A percentile compares a stretch with the other conserved stretches of the same genome.
Evolutionary conservation across 2,113 vertebrate species (phyloP).

Genomic region (Suricata suricatta): DNA sequence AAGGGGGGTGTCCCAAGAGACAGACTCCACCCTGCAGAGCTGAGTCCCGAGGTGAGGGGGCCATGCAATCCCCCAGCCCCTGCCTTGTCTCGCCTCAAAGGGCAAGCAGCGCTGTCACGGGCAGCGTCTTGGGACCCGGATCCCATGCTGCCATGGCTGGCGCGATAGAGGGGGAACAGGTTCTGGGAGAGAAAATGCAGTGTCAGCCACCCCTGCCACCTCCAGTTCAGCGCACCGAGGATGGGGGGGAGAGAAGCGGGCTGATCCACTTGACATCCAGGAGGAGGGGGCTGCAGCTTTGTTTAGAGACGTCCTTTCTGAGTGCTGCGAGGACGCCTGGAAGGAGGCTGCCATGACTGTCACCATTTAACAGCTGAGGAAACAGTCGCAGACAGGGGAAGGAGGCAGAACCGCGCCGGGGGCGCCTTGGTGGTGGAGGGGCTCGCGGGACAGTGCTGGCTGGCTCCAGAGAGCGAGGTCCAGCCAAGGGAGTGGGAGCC

Average conservation of each 20-base stretch:
- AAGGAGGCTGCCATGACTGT: neutral
- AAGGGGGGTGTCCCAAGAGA: neutral
- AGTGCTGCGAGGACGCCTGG: neutral
- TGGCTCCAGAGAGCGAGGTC: neutral
- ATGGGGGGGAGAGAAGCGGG: neutral
- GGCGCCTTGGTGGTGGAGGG: neutral
- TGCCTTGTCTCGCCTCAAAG: neutral
- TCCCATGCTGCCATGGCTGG: neutral
- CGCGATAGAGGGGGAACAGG: neutral
- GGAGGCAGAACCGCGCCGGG: neutral
- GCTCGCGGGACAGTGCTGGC: neutral
- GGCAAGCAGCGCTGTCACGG: neutral
- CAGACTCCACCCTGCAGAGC: neutral
- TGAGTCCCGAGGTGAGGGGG: neutral
- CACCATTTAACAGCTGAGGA: neutral
- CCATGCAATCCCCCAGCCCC: accelerated
- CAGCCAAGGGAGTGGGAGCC: neutral
- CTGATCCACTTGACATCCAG: neutral
- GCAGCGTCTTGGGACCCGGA: accelerated
- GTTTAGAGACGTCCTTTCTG: neutral
- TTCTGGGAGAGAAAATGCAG: neutral
- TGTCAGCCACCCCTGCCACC: neutral
- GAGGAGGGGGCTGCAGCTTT: no score
- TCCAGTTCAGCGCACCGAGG: no score
- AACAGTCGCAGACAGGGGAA: neutral